Conservation (phyloP, 2,888 invertebrate species). For the Amiota mariae region DNA sequence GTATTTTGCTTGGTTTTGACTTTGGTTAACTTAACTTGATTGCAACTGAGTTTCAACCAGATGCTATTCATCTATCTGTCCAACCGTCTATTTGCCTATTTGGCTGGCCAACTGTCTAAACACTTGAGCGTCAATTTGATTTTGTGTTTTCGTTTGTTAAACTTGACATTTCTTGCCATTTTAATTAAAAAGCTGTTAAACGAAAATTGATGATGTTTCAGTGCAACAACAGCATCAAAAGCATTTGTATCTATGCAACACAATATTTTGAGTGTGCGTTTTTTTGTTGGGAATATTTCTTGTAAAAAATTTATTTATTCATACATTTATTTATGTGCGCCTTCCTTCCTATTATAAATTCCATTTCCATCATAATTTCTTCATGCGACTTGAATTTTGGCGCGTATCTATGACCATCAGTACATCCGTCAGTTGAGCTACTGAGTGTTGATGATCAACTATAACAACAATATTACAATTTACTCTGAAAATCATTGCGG, state of each 20-base stretch:
- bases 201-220: slow-evolving; percentile 27
- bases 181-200: slow-evolving; percentile 60
- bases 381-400: too few relatives aligned
- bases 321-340: too few relatives aligned
- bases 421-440: background rate
- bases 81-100: slow-evolving; percentile 16
- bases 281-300: too few relatives aligned
- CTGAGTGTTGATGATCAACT: background rate
- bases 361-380: too few relatives aligned
- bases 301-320: too few relatives aligned
- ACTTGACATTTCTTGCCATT: slow-evolving; percentile 69
- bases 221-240: too few relatives aligned
- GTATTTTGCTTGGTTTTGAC: background rate
- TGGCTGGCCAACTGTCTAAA: slow-evolving; percentile 30
- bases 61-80: background rate
- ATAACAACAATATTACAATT: background rate
- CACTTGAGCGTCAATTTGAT: slow-evolving; percentile 44
- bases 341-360: too few relatives aligned
- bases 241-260: too few relatives aligned
- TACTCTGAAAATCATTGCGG: background rate
- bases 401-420: background rate
- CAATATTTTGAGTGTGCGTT: too few relatives aligned
- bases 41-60: slow-evolving; percentile 6
- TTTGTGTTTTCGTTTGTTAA: slow-evolving; percentile 58
- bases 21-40: background rate